Base-by-base conservation (phyloP, 2,888 invertebrate species). In the Prosopocoilus inquinatus region DNA sequence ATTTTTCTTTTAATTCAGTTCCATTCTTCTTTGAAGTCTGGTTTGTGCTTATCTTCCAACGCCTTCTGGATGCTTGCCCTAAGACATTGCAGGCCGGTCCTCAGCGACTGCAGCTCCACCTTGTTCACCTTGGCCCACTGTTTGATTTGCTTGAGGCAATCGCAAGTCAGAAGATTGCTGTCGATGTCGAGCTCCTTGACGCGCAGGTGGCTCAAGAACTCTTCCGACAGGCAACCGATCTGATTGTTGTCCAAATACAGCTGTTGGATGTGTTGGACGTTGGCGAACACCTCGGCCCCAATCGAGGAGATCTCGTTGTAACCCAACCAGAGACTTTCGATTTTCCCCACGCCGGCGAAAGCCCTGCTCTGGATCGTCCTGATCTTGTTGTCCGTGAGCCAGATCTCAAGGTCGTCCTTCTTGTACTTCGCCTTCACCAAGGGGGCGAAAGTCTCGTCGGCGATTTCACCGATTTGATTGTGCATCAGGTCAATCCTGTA, bases 101-200 rank as follows among this genome's bases (percentile, higher is more conserved):
- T 47, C 5, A 58, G 32, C 4, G 58, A 47, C n/a, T 55, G 50
- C 15, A 71, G 57, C 11, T 68, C 62, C 3, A 72, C 60, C 9
- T 62, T 55, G 11, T 62, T 63, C 20, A 61, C 59, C n/a, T 66
- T 62, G 3, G 67, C 68, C 55, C 68, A 70, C 28, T 64, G 60
- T 35, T 65, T 62, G 20, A 73, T 67, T 53, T 64, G 65, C 28
- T 67, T 59, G 59, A 74, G 58, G 55, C 73, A 74, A 3, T 64
- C 64, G 55, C 74, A 74, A 9, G 67, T 65, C 49, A 73, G 68
- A 1, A 62, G 59, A 50, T 72, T 73, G 9, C 67, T 68, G 47
- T 67, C 57, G 44, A 73, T 67, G 50, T 64, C 64, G 38, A 73
- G 57, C 12, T 63, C 66, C 8, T 62, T 48, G 3, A 71, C 55